Evolutionary conservation across 2,113 vertebrate species (phyloP), one percentile per base, ranked within the genome.

Genomic region (Dicerorhinus sumatrensis): DNA sequence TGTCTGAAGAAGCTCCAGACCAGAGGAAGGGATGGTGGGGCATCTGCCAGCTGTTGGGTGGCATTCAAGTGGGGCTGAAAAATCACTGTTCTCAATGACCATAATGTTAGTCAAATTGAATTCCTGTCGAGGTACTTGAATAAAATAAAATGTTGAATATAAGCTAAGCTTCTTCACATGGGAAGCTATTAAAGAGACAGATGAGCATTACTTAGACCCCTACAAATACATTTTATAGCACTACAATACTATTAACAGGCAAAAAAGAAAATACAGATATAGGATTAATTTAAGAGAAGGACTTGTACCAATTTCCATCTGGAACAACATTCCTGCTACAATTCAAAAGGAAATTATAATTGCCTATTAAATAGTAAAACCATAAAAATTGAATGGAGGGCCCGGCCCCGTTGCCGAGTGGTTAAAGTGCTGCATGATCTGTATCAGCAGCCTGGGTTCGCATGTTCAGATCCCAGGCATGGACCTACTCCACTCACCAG

Each of bases 101-200:
- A 51, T 69, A 80, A 81, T 75, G 56, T 65, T 93, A 91, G 33
- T 65, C 29, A 86, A 89, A 85, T 31, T n/a, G 54, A 94, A 92
- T 92, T 92, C 54, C 46, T 96, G 33, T 60, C 23, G 13, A 92
- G 48, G 46, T 72, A 51, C 56, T 77, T 73, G 20, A 94, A 85
- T 70, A 95, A 85, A 92, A 95, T 31, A 20, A 65, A 93, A 60
- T 87, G 33, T 67, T 92, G 69, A 87, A 31, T 83, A 67, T 72
- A 62, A 89, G 72, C 33, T 95, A 94, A 89, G 36, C 42, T 81
- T 92, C 72, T 69, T 97, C 88, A 67, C 60, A 86, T 56, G 31
- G 27, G 46, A 94, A 96, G 54, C 73, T 86, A 65, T 85, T 89
- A 77, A 95, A 92, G 62, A 92, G 77, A 82, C 1, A 70, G 69